These are phyloP conservation scores for Lepeophtheirus nordmannii DNA, from an alignment of 2,888 invertebrate species.

Conservation along the genomic window DNA sequence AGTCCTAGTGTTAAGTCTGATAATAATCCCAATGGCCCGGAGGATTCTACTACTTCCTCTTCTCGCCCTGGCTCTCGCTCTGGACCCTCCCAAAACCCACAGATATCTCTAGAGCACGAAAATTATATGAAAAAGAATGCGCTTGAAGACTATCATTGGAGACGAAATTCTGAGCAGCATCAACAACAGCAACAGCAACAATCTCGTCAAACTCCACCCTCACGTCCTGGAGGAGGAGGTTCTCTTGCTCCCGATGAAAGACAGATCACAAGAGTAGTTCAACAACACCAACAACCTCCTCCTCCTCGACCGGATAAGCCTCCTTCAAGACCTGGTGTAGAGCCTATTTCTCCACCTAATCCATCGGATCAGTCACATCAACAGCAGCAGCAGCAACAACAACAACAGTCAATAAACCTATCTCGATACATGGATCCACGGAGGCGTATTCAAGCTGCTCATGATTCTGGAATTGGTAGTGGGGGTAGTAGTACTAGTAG, in stretches of 20 bases:
- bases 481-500: neutral
- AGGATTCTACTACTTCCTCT: neutral
- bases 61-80: neutral
- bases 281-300: conserved; percentile 33
- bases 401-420: too few species aligned
- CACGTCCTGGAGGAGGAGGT: neutral
- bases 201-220: too few species aligned
- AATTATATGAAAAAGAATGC: neutral
- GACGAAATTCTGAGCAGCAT: neutral
- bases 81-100: neutral
- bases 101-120: neutral
- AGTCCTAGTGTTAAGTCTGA: neutral
- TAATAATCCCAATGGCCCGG: conserved; percentile 1
- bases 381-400: too few species aligned
- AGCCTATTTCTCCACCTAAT: conserved; percentile 13
- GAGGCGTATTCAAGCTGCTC: neutral
- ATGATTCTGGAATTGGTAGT: neutral
- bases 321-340: neutral
- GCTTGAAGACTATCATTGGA: conserved; percentile 9
- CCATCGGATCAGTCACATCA: neutral
- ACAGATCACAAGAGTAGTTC: conserved; percentile 49
- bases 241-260: conserved; percentile 42
- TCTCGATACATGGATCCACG: neutral
- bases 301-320: conserved; percentile 28
- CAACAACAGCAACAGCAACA: neutral